Evolutionary conservation across 1,140 invertebrate genomes (phyloP), one percentile per base, ranked within the genome.

Genomic region (Calosoma granatense): DNA sequence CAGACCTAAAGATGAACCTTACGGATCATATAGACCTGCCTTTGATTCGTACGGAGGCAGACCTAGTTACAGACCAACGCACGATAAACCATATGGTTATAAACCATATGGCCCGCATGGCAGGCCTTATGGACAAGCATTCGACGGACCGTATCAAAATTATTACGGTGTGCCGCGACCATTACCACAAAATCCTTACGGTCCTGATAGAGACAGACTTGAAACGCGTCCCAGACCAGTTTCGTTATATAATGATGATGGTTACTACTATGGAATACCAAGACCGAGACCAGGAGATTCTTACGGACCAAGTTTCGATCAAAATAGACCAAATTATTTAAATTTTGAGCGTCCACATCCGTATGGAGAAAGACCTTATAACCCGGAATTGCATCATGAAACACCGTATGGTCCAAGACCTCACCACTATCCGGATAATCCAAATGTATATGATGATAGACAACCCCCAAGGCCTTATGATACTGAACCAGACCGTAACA

Each of bases 191-290:
- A 43, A 58, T 22, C 20, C 54, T 9, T 58, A 54, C 20, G 30
- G 20, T 3, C 20, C 22, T 20, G 20, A 55, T 17, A 56, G 55
- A 36, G 22, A 57, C 41, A 15, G 26, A 41, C 51, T 51, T 43
- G 43, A 60, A 9, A 41, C 51, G 21, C 63, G 60, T 1, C 59
- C 63, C n/a, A 63, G 61, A 30, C 2, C 55, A 11, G 19, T 47
- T 20, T 20, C 60, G 17, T 54, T 55, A 20, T 23, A 58, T 30
- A 63, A 61, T n/a, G 62, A 66, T 21, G 54, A 63, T 36, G 6
- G n/a, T 9, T 36, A 9, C n/a, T 36, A 6, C 6, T 36, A 36
- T 36, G 26, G 26, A n/a, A n/a, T 36, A 9, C 26, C 26, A 36
- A 36, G n/a, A 36, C 26, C 26, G 6, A 36, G n/a, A 36, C 26